Conservation (phyloP, 2,797 vertebrate genomes). For the Lycodopsis pacificus region DNA sequence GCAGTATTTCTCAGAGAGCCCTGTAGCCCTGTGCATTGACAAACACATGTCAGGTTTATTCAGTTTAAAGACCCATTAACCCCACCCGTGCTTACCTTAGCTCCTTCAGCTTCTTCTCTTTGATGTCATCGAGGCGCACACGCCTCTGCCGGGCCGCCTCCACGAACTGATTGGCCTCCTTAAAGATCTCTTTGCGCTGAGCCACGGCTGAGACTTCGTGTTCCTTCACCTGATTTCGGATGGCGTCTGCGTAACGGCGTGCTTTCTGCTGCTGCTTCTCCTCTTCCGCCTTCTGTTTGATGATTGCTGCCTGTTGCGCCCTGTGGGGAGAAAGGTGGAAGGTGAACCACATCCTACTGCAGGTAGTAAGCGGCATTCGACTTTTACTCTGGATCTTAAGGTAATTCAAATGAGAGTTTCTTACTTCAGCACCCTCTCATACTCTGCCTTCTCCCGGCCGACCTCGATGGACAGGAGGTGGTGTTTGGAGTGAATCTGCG, state of each 20-base stretch:
- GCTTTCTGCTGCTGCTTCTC: slow-evolving; percentile 56
- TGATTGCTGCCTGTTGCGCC: slow-evolving; percentile 81
- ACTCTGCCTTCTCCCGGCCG: slow-evolving; percentile 86
- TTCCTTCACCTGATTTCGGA: slow-evolving; percentile 88
- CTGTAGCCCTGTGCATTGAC: slow-evolving; percentile 80
- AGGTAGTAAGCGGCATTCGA: background rate
- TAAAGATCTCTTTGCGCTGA: slow-evolving; percentile 77
- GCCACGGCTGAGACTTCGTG: slow-evolving; percentile 75
- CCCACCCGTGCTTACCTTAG: slow-evolving; percentile 83
- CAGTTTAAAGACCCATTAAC: background rate
- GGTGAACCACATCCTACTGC: background rate
- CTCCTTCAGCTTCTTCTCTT: slow-evolving; percentile 88
- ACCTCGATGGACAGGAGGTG: slow-evolving; percentile 85
- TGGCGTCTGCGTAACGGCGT: slow-evolving; percentile 69
- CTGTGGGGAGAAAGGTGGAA: slow-evolving; percentile 62
- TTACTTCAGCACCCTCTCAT: slow-evolving; percentile 90
- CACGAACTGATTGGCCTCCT: slow-evolving; percentile 80
- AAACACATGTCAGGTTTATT: background rate
- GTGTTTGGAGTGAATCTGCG: slow-evolving; percentile 88
- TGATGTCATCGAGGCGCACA: slow-evolving; percentile 82
- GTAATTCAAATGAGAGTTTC: slow-evolving; percentile 3
- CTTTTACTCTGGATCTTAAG: background rate
- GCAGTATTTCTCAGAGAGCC: slow-evolving; percentile 90
- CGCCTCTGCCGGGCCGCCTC: slow-evolving; percentile 83
- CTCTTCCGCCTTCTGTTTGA: slow-evolving; percentile 82